These are phyloP conservation scores for Sycophila texana DNA, from an alignment of 2,888 invertebrate genomes.

Conservation along the genomic window DNA sequence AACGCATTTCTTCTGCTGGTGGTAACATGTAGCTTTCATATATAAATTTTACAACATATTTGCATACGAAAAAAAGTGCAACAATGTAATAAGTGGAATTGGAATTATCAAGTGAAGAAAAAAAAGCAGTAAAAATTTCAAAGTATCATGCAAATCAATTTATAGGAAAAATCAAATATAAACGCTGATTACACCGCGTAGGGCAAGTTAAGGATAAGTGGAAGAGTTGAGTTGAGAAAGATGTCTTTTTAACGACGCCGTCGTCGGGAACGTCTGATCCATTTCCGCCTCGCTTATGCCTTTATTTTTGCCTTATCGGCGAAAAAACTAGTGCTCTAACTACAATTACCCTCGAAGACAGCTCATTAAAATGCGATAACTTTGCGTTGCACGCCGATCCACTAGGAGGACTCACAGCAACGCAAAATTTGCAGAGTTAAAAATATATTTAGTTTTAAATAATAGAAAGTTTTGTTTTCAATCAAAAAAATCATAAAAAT, in stretches of 20 bases:
- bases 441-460: no score
- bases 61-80: no score
- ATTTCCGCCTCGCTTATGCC: background rate
- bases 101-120: no score
- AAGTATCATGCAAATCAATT: conserved; percentile 21
- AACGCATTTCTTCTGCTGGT: no score
- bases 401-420: background rate
- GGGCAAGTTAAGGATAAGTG: conserved; percentile 15
- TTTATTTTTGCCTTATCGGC: conserved; percentile 43
- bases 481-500: no score
- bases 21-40: no score
- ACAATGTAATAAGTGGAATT: no score
- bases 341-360: conserved; percentile 56
- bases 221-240: conserved; percentile 13
- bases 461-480: no score
- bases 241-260: conserved; percentile 40
- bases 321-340: conserved; percentile 2
- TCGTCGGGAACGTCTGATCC: background rate
- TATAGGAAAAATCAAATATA: conserved; percentile 21
- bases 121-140: background rate
- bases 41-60: no score
- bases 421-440: no score
- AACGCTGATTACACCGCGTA: conserved; percentile 26
- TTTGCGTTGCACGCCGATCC: conserved; percentile 18
- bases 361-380: conserved; percentile 62